Conservation (phyloP, 1,140 invertebrate species). For the Diabrotica undecimpunctata region DNA sequence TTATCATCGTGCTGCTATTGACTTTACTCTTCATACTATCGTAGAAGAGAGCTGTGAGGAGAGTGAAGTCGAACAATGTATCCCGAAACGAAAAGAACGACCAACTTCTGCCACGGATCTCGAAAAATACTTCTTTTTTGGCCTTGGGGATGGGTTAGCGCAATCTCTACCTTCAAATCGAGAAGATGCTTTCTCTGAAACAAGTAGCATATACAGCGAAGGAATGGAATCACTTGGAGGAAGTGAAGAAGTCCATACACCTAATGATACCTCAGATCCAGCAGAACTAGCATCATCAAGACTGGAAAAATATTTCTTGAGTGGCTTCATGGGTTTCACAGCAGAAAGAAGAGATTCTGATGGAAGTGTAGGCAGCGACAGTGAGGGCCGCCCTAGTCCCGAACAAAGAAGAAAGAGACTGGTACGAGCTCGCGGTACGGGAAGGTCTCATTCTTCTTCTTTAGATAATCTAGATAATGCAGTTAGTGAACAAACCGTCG, state of each 20-base stretch:
- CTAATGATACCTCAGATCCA: conserved; percentile 55
- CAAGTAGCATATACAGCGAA: conserved; percentile 82
- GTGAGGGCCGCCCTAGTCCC: conserved; percentile 79
- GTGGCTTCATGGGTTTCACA: conserved; percentile 78
- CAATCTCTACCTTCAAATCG: conserved; percentile 48
- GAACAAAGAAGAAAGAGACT: conserved; percentile 77
- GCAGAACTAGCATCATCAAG: conserved; percentile 79
- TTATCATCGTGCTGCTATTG: conserved; percentile 75
- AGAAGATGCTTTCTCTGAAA: conserved; percentile 79
- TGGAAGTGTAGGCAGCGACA: conserved; percentile 79
- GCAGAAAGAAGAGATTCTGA: conserved; percentile 71
- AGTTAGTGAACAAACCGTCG: conserved; percentile 51
- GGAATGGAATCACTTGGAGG: conserved; percentile 66
- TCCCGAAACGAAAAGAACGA: conserved; percentile 55
- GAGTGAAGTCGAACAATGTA: conserved; percentile 68
- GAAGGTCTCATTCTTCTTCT: conserved; percentile 73
- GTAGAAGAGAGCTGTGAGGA: conserved; percentile 92
- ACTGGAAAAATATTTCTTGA: conserved; percentile 86
- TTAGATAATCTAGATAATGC: conserved; percentile 66
- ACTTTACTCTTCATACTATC: conserved; percentile 89
- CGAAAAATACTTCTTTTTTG: conserved; percentile 89
- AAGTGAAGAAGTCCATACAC: conserved; percentile 50
- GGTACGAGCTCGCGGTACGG: conserved; percentile 73
- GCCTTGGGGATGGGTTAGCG: conserved; percentile 66
- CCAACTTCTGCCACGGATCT: conserved; percentile 75